Conservation (phyloP, 2,113 vertebrate species). For the Mobula hypostoma region DNA sequence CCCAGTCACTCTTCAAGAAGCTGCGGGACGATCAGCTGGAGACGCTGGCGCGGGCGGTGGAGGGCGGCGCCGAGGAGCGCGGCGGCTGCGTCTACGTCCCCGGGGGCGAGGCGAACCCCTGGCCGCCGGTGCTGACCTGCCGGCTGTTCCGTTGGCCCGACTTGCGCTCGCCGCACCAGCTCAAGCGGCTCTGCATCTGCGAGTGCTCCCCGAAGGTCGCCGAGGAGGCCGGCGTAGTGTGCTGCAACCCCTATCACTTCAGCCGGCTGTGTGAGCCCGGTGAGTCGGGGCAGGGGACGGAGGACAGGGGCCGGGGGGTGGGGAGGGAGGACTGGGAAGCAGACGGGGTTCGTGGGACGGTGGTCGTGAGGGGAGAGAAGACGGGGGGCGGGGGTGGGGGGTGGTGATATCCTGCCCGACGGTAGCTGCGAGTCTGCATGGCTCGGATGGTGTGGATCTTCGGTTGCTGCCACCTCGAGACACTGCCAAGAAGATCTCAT, state of each 20-base stretch:
- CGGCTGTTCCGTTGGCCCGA: constrained; percentile 57
- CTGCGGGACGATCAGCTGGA: constrained; percentile 53
- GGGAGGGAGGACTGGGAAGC: too few species aligned
- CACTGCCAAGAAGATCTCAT: too few species aligned
- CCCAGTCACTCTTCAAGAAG: constrained; percentile 52
- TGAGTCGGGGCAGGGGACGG: constrained; percentile 39
- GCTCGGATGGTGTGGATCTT: too few species aligned
- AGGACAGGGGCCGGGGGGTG: too few species aligned
- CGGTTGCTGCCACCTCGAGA: too few species aligned
- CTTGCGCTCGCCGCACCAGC: constrained; percentile 45
- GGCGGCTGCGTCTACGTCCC: constrained; percentile 46
- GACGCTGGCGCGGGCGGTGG: constrained; percentile 50
- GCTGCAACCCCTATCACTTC: constrained; percentile 58
- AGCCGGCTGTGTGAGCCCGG: constrained; percentile 52
- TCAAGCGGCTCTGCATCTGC: constrained; percentile 51
- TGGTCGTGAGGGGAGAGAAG: too few species aligned
- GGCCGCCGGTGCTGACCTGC: constrained; percentile 51
- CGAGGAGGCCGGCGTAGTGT: constrained; percentile 41
- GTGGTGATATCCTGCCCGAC: too few species aligned
- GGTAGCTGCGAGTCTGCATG: too few species aligned
- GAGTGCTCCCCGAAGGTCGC: constrained; percentile 20
- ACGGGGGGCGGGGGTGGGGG: too few species aligned
- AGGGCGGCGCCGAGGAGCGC: constrained; percentile 42
- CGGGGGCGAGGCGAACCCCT: constrained; percentile 25
- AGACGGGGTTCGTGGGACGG: too few species aligned